Evolutionary conservation across 2,888 invertebrate genomes (phyloP).

Genomic region (Thymelicus lineola): DNA sequence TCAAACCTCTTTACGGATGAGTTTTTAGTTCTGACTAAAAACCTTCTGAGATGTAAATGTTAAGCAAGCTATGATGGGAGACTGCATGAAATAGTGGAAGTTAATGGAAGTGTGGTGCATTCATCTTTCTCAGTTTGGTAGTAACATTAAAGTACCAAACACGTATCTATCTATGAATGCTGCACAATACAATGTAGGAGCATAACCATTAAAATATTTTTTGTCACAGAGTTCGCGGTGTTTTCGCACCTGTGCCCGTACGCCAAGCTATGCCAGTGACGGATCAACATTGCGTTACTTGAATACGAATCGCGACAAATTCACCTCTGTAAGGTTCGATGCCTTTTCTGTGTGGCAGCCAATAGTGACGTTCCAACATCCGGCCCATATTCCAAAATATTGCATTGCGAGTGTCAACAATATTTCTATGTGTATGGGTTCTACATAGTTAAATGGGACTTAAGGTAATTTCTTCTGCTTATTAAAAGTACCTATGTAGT

Average conservation of each 20-base stretch:
- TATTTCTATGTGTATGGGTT: background rate
- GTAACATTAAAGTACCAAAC: background rate
- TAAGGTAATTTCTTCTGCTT: too few relatives aligned
- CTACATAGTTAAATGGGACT: background rate
- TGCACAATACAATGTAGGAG: background rate
- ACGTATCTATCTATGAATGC: background rate
- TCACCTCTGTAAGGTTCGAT: conserved; percentile 44
- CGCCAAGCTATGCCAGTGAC: conserved; percentile 62
- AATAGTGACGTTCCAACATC: conserved; percentile 40
- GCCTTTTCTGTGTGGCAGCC: conserved; percentile 45
- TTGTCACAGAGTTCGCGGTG: conserved; percentile 20
- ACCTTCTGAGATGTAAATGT: too few relatives aligned
- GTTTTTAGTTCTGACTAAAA: too few relatives aligned
- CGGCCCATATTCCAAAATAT: conserved; percentile 40
- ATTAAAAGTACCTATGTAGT: too few relatives aligned
- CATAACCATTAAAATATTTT: conserved; percentile 10
- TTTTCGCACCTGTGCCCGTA: conserved; percentile 63
- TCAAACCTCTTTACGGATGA: too few relatives aligned
- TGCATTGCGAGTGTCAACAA: conserved; percentile 4
- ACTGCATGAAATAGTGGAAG: too few relatives aligned
- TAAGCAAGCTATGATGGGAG: too few relatives aligned
- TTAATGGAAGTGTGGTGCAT: too few relatives aligned
- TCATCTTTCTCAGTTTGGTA: too few relatives aligned
- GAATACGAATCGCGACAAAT: conserved; percentile 55
- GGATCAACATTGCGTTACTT: conserved; percentile 48